These are phyloP conservation scores for Coelinius sp. DNA, from an alignment of 2,888 invertebrate species.

Conservation along the genomic window DNA sequence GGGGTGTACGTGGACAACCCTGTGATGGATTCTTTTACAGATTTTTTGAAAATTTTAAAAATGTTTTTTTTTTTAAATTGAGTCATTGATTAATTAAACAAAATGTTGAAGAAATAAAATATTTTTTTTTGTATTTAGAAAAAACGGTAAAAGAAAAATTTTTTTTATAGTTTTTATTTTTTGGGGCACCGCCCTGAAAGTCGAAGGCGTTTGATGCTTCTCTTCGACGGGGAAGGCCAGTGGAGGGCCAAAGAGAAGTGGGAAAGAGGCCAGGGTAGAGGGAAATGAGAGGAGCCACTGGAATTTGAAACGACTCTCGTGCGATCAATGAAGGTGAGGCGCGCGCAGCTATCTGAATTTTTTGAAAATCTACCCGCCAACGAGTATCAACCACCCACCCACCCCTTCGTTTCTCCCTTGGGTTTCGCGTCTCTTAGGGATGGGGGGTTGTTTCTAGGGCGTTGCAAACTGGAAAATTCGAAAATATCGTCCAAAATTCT, in stretches of 20 bases:
- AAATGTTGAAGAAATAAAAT: too few relatives aligned
- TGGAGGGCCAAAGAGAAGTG: constrained; percentile 4
- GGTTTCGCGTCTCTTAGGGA: neutral
- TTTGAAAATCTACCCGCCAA: constrained; percentile 69
- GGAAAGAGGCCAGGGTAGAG: constrained; percentile 47
- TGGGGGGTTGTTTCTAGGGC: neutral
- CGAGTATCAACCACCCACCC: constrained; percentile 49
- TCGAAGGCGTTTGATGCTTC: constrained; percentile 58
- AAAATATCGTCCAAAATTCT: neutral
- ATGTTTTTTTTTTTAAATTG: constrained; percentile 20
- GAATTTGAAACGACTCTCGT: constrained; percentile 46
- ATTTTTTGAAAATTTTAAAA: too few relatives aligned
- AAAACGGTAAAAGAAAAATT: too few relatives aligned
- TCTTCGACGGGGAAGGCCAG: constrained; percentile 54
- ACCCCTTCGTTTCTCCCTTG: constrained; percentile 36
- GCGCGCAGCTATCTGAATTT: constrained; percentile 66
- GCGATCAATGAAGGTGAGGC: constrained; percentile 68
- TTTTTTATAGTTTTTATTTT: constrained; percentile 49
- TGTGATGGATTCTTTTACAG: too few relatives aligned
- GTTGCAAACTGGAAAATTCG: neutral
- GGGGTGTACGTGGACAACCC: too few relatives aligned
- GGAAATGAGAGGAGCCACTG: constrained; percentile 54
- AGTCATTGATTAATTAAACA: too few relatives aligned
- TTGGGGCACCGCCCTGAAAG: constrained; percentile 67
- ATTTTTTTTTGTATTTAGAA: constrained; percentile 37